Base-by-base conservation (phyloP, 2,113 vertebrate genomes). In the Stegastes partitus region DNA sequence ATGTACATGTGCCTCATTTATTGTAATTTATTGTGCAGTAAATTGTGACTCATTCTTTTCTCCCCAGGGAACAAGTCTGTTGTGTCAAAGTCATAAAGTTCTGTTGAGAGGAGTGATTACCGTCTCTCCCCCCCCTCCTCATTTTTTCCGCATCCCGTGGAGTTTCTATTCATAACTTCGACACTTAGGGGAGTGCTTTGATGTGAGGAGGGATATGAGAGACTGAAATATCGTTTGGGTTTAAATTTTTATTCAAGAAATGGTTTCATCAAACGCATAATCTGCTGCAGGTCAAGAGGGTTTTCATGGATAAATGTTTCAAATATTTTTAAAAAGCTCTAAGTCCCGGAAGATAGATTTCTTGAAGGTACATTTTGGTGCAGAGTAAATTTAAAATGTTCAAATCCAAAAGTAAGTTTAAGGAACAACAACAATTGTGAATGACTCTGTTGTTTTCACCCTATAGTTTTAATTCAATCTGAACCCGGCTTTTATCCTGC, bases 21-120 rank as follows among this genome's bases (percentile, higher is more conserved):
- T 74, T 8, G 31, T 44, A 31, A 10, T 25, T 64, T n/a, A 4
- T 42, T 58, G 6, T 72, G 61, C 44, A 42, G 31, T 49, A 49
- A 63, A 23, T 3, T 26, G n/a, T 80, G 82, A 84, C 77, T 85
- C 63, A 85, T 71, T 57, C 12, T 28, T 50, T 65, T 80, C 44
- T 63, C 68, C 74, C 61, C 21, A 37, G 71, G 67, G 51, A 61
- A 39, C 25, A 71, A 39, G 19, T 26, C 49, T 85, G 54, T 79
- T 11, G 39, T 71, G 47, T 67, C 18, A 31, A 68, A 80, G 73
- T 72, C 59, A 71, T 62, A 66, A 81, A 57, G 58, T 64, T 72
- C 12, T 66, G 69, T 23, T 21, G 5, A 19, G 59, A 68, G 51
- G 37, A 74, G 39, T 56, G 56, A 78, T 28, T 59, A 19, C 15